Evolutionary conservation across 2,888 invertebrate genomes (phyloP).

Genomic region (Kryphioiulus occultus): DNA sequence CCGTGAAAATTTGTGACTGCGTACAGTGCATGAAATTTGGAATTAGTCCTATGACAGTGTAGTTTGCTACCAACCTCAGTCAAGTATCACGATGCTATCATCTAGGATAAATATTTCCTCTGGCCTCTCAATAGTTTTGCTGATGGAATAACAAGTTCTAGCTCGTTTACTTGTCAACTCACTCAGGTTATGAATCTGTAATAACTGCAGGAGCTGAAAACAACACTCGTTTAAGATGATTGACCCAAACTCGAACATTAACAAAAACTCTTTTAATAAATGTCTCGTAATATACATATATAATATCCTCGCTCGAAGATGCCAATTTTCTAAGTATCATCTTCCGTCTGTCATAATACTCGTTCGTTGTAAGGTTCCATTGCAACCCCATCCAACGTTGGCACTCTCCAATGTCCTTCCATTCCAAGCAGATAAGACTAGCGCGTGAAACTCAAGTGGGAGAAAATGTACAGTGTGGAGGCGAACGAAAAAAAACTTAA

Average conservation of each 20-base stretch:
- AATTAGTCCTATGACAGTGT: no score
- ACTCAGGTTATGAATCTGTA: no score
- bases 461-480: neutral
- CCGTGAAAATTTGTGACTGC: no score
- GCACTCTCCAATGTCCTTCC: neutral
- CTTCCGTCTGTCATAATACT: neutral
- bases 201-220: no score
- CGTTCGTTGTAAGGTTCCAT: neutral
- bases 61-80: no score
- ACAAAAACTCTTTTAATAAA: slow-evolving; percentile 39
- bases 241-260: neutral
- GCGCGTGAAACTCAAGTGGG: neutral
- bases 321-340: neutral
- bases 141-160: no score
- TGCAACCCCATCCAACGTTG: neutral
- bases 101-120: no score
- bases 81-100: no score
- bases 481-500: neutral
- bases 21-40: no score
- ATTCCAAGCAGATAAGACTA: neutral
- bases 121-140: no score
- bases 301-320: slow-evolving; percentile 21
- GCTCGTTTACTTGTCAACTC: no score
- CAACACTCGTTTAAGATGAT: no score
- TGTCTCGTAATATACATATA: slow-evolving; percentile 29